Evolutionary conservation across 2,888 invertebrate species (phyloP), one percentile per base, ranked within the genome.

Genomic region (Lymantria dispar): DNA sequence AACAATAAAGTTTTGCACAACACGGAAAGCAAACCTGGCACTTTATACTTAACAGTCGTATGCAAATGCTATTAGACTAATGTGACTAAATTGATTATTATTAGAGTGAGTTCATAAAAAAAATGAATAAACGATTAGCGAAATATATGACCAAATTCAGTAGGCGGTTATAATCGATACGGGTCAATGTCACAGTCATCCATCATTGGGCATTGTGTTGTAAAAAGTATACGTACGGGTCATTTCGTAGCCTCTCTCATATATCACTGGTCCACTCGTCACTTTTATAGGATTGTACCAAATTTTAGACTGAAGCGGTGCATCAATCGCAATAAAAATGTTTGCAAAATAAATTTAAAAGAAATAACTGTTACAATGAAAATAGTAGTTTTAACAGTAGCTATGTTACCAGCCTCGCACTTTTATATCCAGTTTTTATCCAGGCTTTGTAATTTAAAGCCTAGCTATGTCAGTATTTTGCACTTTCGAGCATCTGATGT

Each of bases 171-270:
- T 70, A 72, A 75, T 73, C 73, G 74, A 79, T 77, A 74, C 61
- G 63, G 83, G 86, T 84, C 83, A 85, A 76, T 80, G 82, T 80
- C 80, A 73, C 57, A 50, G 62, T 59, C 70, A 83, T 86, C 80
- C 74, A 85, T 86, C 85, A 84, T 74, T 66, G 7, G 29, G 5
- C 55, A 41, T 63, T 61, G 57, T 52, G 60, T 57, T 70, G 75
- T 72, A 78, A 80, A n/a, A 81, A 78, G 75, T 72, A 65, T 61
- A 63, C 75, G 67, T 72, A 74, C 71, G 74, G 74, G 63, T 69
- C 68, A 65, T 42, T 29, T 68, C 68, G 63, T 50, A 64, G 64
- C 71, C 65, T 66, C 62, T 58, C 60, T 68, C 80, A 74, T 84
- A 79, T 75, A 83, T 85, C 84, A 84, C 72, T 72, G 58, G 60